A percentile compares a stretch with the other conserved stretches of the same genome.
phyloP scores from a whole-genome alignment of 1,140 invertebrate genomes.

The Saxidomus purpurata region DNA sequence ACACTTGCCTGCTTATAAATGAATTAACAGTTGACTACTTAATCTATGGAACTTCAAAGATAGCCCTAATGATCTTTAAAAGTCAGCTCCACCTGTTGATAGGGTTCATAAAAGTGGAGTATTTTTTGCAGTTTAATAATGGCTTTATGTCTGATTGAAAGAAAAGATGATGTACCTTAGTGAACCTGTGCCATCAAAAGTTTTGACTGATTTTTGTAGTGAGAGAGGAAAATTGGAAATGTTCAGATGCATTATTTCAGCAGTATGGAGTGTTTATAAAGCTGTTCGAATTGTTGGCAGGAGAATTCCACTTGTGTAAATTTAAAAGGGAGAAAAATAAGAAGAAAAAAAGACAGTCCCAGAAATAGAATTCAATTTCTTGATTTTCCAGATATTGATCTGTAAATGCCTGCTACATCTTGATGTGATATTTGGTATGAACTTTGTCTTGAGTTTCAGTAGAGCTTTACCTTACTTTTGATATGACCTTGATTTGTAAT shows the following conservation, averaged over 20 bases:
- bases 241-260: neutral
- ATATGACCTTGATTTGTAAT: neutral
- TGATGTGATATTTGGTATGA: no score
- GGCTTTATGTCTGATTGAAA: neutral
- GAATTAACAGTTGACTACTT: constrained; percentile 19
- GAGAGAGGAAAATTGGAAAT: neutral
- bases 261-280: neutral
- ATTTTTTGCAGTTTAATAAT: constrained; percentile 3
- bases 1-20: neutral
- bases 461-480: neutral
- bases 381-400: neutral
- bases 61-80: neutral
- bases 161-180: neutral
- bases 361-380: neutral
- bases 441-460: no score
- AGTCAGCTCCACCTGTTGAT: constrained; percentile 4
- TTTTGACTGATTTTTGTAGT: neutral
- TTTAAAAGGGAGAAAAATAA: neutral
- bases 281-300: neutral
- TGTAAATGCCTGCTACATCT: no score
- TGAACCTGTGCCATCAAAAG: neutral
- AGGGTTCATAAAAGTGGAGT: neutral
- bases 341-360: neutral
- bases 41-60: constrained; percentile 2
- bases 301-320: neutral